Percentiles rank a stretch among this genome's conserved stretches.
Evolutionary conservation across 2,797 vertebrate genomes (phyloP).

Genomic region (Sebastes elongatus): DNA sequence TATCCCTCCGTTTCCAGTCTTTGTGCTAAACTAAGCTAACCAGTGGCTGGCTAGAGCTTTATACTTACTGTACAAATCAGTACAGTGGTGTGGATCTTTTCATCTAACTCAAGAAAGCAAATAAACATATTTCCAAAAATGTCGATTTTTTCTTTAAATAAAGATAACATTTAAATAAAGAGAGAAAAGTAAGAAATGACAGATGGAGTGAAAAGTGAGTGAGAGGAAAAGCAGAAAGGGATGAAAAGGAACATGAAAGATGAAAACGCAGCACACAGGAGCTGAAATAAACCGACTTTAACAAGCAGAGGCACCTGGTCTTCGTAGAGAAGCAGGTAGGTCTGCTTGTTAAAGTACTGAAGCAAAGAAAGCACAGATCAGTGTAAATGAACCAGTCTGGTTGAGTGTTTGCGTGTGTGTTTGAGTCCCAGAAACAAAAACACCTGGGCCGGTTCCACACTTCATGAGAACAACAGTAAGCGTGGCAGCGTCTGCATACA

Average conservation of each 20-base stretch:
- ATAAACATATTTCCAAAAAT: neutral
- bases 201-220: neutral
- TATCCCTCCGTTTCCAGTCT: too few relatives aligned
- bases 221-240: neutral
- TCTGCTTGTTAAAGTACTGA: constrained; percentile 42
- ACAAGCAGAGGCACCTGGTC: constrained; percentile 49
- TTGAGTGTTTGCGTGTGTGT: neutral
- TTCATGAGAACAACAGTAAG: constrained; percentile 31
- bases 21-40: too few relatives aligned
- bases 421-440: constrained; percentile 9
- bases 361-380: constrained; percentile 12
- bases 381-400: constrained; percentile 13
- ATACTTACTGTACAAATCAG: neutral
- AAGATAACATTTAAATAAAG: neutral
- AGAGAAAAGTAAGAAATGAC: neutral
- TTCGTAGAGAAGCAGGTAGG: constrained; percentile 27
- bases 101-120: neutral
- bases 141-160: neutral
- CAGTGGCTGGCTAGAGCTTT: neutral
- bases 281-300: constrained; percentile 34
- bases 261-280: constrained; percentile 35
- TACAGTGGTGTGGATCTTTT: neutral
- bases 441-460: constrained; percentile 53
- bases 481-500: neutral
- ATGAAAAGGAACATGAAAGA: constrained; percentile 44